Base-by-base conservation (phyloP, 2,797 vertebrate genomes). In the Amniataba percoides region DNA sequence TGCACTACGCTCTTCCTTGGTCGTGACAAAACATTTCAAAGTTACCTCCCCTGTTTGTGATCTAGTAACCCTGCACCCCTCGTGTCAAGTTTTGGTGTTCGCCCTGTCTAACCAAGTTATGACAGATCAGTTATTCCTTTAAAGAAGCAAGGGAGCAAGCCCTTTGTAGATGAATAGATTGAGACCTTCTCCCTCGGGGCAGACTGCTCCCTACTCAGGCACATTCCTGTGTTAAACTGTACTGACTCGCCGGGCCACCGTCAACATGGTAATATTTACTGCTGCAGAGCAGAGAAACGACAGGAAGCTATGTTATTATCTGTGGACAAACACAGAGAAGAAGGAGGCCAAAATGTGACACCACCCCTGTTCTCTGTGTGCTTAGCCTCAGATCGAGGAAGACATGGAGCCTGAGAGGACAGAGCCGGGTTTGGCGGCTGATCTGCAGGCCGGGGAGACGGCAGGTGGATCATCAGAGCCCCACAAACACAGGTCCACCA, bases 231-330 rank as follows among this genome's bases (percentile, higher is more conserved):
- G 31, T 73, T 77, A 83, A 36, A 88, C 83, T 88, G 78, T 19
- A 31, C 84, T 67, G 78, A 93, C 88, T 94, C 12, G 74, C 80
- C 2, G 7, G 53, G 83, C 78, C 51, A 60, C 79, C 12, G 56
- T 60, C 71, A 75, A 67, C 60, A 31, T 21, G 16, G 46, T 70
- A 19, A 81, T 73, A 70, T 80, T 62, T 56, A 57, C 62, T n/a
- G 14, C 51, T 21, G 48, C 34, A 39, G 11, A 75, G 49, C 60
- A 3, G 61, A 76, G 70, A 60, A 62, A 51, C 57, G 82, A 77
- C 87, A 88, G 90, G 89, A 92, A 90, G 82, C 75, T 49, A 64
- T 82, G 89, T 85, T 71, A 77, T 91, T 89, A 91, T 89, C 85
- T 81, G 64, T 52, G 70, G 62, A 73, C 55, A 87, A 86, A 87